Evolutionary conservation across 2,797 vertebrate species (phyloP).

Genomic region (Takifugu rubripes): DNA sequence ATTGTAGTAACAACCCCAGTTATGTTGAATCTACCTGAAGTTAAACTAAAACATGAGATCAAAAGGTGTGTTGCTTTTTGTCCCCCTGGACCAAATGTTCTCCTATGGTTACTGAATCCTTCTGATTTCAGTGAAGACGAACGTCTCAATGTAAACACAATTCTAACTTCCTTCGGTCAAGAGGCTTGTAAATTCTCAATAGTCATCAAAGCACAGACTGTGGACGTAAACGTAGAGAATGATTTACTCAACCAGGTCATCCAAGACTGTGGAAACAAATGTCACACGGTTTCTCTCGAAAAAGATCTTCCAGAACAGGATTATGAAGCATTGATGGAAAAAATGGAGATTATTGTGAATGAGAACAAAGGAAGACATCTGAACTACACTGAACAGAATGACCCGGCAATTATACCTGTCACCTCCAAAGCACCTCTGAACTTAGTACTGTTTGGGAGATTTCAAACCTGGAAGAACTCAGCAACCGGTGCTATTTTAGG

Average conservation of each 20-base stretch:
- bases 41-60: constrained; percentile 17
- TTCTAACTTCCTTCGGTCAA: constrained; percentile 22
- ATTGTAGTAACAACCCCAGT: constrained; percentile 30
- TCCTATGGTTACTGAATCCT: constrained; percentile 31
- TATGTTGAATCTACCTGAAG: constrained; percentile 8
- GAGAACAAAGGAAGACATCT: constrained; percentile 24
- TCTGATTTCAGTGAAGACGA: constrained; percentile 28
- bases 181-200: constrained; percentile 24
- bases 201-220: background rate
- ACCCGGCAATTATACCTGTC: background rate
- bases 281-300: constrained; percentile 8
- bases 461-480: constrained; percentile 9
- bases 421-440: constrained; percentile 10
- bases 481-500: constrained; percentile 9
- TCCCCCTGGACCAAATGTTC: constrained; percentile 37
- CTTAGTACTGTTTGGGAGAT: constrained; percentile 29
- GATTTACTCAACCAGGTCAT: background rate
- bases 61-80: constrained; percentile 25
- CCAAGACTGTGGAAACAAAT: constrained; percentile 12
- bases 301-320: background rate
- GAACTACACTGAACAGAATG: background rate
- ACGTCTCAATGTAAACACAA: background rate
- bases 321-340: background rate
- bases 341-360: constrained; percentile 15
- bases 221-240: background rate